A percentile compares a stretch with the other conserved stretches of the same genome.
phyloP scores from a whole-genome alignment of 2,113 vertebrate species.

The Phalacrocorax carbo region DNA sequence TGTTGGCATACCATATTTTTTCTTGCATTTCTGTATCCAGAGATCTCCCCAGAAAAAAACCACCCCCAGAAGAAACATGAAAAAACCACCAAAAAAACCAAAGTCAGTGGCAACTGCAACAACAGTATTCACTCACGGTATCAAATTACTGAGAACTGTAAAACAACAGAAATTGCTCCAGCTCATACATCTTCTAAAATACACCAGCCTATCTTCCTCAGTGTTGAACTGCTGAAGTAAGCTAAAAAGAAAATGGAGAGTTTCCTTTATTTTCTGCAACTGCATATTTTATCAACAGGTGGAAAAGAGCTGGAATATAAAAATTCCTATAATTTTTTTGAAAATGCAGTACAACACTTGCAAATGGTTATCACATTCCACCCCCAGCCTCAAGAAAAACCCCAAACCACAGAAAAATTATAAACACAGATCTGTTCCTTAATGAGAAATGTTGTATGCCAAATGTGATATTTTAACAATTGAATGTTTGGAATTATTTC shows the following conservation, averaged over 20 bases:
- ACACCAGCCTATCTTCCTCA: background rate
- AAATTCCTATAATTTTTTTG: background rate
- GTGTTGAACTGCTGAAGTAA: background rate
- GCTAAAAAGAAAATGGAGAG: background rate
- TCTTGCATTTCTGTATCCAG: background rate
- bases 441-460: background rate
- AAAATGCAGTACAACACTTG: background rate
- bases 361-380: background rate
- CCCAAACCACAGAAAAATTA: background rate
- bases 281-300: background rate
- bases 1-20: background rate
- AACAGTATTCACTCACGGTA: background rate
- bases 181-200: background rate
- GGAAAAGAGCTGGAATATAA: background rate
- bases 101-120: background rate
- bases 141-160: background rate
- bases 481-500: slow-evolving; percentile 32
- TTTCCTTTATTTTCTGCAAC: background rate
- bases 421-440: background rate
- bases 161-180: background rate
- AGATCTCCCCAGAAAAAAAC: background rate
- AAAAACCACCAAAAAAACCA: background rate
- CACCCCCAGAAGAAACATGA: background rate
- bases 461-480: background rate
- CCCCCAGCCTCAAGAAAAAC: background rate